Conservation (phyloP, 2,888 invertebrate species). For the Poecilobothrus nobilitatus region DNA sequence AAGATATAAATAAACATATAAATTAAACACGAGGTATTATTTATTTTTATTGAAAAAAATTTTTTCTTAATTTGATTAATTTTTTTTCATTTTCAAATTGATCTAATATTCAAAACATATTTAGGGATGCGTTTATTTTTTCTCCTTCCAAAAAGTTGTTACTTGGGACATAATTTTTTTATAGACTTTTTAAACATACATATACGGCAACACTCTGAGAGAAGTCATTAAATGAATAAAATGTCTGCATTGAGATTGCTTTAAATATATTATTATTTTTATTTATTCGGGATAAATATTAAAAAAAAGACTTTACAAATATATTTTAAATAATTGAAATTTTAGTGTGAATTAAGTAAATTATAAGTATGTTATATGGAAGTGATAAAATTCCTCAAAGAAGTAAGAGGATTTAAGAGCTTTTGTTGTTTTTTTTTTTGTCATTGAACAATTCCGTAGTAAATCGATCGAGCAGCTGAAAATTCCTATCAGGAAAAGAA, state of each 20-base stretch:
- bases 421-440: conserved; percentile 2
- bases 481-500: conserved; percentile 6
- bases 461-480: conserved; percentile 6
- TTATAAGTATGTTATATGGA: not conserved
- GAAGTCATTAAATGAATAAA: conserved; percentile 6
- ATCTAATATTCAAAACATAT: too few relatives aligned
- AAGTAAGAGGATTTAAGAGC: conserved; percentile 6
- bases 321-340: not conserved
- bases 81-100: too few relatives aligned
- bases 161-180: not conserved
- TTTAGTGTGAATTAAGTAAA: not conserved
- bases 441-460: conserved; percentile 6
- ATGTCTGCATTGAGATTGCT: conserved; percentile 1
- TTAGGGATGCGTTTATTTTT: too few relatives aligned
- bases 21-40: too few relatives aligned
- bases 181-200: not conserved
- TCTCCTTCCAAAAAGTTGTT: not conserved
- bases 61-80: too few relatives aligned
- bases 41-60: too few relatives aligned
- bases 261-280: not conserved
- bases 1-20: too few relatives aligned
- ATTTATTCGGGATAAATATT: not conserved
- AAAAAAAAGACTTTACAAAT: not conserved
- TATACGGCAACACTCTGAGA: not conserved
- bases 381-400: not conserved